Percentiles rank a stretch among this genome's conserved stretches.
phyloP scores from a whole-genome alignment of 1,140 invertebrate species.

The Conopomorpha cramerella region DNA sequence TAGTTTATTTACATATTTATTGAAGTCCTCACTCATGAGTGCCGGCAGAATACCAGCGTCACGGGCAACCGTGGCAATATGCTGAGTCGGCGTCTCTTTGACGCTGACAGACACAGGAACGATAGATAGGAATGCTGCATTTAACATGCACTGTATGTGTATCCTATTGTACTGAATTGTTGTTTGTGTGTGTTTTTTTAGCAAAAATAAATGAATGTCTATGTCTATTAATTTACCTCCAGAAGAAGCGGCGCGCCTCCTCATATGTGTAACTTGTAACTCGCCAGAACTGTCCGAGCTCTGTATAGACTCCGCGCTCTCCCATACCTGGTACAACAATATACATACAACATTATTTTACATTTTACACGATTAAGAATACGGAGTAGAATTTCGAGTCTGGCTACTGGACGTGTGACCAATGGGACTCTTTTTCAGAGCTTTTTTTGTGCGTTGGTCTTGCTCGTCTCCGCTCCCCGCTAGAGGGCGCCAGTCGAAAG shows the following conservation, averaged over 20 bases:
- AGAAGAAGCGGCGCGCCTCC: conserved; percentile 38
- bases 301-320: conserved; percentile 23
- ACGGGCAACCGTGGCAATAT: no score
- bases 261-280: conserved; percentile 17
- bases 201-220: background rate
- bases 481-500: no score
- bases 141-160: no score
- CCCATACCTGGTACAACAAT: conserved; percentile 25
- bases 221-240: conserved; percentile 20
- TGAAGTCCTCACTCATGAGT: no score
- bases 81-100: no score
- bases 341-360: background rate
- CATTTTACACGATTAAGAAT: background rate
- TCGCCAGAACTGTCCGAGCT: conserved; percentile 31
- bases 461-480: no score
- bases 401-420: background rate
- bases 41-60: no score
- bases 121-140: no score
- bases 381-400: background rate
- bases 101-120: no score
- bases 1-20: no score
- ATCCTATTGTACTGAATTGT: no score
- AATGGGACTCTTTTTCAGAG: background rate
- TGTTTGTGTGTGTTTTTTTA: background rate
- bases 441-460: no score